phyloP scores from a whole-genome alignment of 2,888 invertebrate species.

The Sympetrum striolatum region DNA sequence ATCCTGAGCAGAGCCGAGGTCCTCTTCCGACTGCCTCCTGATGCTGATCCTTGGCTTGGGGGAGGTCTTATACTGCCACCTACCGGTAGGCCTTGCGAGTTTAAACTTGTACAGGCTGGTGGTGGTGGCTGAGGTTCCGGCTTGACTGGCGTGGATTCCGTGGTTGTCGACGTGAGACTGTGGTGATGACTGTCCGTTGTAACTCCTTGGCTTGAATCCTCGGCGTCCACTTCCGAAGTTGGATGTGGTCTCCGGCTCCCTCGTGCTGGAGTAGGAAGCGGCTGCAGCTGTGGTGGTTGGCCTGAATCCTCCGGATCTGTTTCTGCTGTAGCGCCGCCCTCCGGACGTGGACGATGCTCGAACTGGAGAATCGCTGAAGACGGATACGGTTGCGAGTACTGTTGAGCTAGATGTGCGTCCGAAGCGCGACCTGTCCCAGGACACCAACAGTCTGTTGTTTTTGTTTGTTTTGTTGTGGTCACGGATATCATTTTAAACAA shows the following conservation, averaged over 20 bases:
- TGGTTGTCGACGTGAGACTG: background rate
- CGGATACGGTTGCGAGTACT: conserved; percentile 72
- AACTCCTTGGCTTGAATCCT: conserved; percentile 50
- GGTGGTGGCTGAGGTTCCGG: conserved; percentile 55
- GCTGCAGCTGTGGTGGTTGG: conserved; percentile 56
- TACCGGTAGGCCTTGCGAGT: conserved; percentile 79
- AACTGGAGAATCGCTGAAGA: conserved; percentile 68
- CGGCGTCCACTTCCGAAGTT: conserved; percentile 48
- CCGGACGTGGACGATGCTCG: conserved; percentile 60
- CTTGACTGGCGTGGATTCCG: conserved; percentile 45
- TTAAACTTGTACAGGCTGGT: conserved; percentile 81
- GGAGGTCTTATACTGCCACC: conserved; percentile 81
- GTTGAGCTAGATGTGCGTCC: conserved; percentile 61
- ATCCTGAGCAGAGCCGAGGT: conserved; percentile 69
- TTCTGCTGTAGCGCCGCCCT: conserved; percentile 62
- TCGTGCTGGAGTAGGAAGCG: conserved; percentile 46
- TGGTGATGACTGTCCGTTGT: background rate
- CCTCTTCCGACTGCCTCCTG: conserved; percentile 56
- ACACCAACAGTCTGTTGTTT: background rate
- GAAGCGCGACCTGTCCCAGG: conserved; percentile 54
- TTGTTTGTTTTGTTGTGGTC: background rate
- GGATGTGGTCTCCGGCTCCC: conserved; percentile 62
- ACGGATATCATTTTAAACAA: background rate
- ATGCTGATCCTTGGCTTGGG: conserved; percentile 45
- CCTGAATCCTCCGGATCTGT: conserved; percentile 55